Percentiles rank a stretch among this genome's conserved stretches.
Conservation (phyloP, 2,888 invertebrate genomes). For the Tryphoninae sp. region DNA sequence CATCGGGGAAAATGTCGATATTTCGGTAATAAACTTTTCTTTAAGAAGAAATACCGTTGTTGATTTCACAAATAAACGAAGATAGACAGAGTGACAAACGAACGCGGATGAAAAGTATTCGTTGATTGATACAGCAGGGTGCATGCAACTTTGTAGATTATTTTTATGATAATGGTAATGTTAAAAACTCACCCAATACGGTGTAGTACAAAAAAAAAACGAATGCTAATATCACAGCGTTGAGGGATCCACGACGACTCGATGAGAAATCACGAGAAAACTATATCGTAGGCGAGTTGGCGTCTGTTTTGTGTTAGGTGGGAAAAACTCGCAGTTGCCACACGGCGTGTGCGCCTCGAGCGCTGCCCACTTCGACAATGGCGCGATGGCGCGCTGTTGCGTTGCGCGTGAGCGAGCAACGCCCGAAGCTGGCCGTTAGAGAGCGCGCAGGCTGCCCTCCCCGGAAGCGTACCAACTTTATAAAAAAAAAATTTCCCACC, state of each 20-base stretch:
- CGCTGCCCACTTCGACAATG: constrained; percentile 79
- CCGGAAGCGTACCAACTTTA: constrained; percentile 60
- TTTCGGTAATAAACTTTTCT: not conserved
- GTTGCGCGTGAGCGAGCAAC: constrained; percentile 63
- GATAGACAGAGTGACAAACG: not conserved
- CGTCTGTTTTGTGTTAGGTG: constrained; percentile 44
- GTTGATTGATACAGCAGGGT: not conserved
- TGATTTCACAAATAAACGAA: not conserved
- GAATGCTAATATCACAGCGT: constrained; percentile 66
- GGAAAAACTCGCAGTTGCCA: constrained; percentile 59
- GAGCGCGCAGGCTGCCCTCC: constrained; percentile 63
- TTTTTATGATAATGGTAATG: not conserved
- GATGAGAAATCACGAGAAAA: constrained; percentile 65
- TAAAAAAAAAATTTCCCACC: constrained; percentile 18
- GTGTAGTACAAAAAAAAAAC: constrained; percentile 61
- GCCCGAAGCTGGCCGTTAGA: constrained; percentile 66
- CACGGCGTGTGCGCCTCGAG: constrained; percentile 76
- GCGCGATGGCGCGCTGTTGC: constrained; percentile 73
- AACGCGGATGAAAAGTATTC: not conserved
- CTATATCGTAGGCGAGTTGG: constrained; percentile 42
- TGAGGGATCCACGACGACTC: constrained; percentile 68
- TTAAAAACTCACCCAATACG: constrained; percentile 67
- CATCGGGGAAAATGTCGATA: constrained; percentile 50
- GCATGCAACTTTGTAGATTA: not conserved
- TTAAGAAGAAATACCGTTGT: not conserved